Evolutionary conservation across 2,113 vertebrate species (phyloP).

Genomic region (Gila orcuttii): DNA sequence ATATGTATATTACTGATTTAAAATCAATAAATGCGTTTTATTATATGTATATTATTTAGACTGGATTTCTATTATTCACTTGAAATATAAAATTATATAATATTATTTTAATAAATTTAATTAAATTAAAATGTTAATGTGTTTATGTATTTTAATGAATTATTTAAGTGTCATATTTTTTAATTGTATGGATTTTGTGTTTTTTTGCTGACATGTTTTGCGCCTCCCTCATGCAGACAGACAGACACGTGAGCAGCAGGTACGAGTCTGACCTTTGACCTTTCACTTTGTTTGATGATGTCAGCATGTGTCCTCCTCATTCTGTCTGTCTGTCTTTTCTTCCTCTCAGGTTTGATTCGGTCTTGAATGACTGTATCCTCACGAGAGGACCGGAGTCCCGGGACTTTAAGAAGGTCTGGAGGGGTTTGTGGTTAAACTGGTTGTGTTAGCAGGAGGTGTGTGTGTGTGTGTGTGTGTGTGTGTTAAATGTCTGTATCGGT

Average conservation of each 20-base stretch:
- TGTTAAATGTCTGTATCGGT: constrained; percentile 10
- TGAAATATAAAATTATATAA: no score
- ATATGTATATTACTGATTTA: no score
- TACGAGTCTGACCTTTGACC: constrained; percentile 60
- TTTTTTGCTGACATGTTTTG: not conserved
- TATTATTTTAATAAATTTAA: no score
- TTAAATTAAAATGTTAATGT: no score
- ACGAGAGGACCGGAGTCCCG: constrained; percentile 67
- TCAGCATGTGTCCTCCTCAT: constrained; percentile 46
- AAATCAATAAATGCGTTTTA: no score
- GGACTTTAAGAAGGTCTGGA: constrained; percentile 79
- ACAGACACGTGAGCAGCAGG: constrained; percentile 70
- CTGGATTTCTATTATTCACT: no score
- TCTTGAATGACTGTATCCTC: constrained; percentile 65
- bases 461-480: not conserved
- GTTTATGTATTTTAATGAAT: no score
- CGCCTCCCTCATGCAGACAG: constrained; percentile 61
- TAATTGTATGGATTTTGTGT: not conserved
- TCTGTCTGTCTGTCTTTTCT: constrained; percentile 14
- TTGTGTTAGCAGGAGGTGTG: not conserved
- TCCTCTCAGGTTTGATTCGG: constrained; percentile 63
- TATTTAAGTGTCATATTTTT: not conserved
- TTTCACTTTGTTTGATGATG: constrained; percentile 19
- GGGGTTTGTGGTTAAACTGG: constrained; percentile 7
- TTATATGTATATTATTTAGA: no score